phyloP scores from a whole-genome alignment of 2,113 vertebrate genomes.

The Zosterops lateralis region DNA sequence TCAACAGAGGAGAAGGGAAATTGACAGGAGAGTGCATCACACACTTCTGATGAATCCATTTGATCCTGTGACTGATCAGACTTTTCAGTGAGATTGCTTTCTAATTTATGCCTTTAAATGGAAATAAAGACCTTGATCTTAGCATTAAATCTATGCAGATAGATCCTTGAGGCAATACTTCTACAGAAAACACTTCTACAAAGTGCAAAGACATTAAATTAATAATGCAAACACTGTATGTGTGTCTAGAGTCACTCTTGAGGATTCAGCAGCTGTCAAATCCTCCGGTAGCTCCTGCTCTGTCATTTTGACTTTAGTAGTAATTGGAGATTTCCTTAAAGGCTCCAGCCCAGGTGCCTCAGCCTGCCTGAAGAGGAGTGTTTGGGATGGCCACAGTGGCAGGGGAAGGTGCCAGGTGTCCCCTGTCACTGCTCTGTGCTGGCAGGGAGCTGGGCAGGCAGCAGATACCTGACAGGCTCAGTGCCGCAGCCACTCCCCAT shows the following conservation, averaged over 20 bases:
- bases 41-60: not conserved
- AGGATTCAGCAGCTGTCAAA: not conserved
- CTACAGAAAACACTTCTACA: not conserved
- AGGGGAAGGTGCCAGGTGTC: not conserved
- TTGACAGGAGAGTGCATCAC: not conserved
- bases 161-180: not conserved
- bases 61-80: not conserved
- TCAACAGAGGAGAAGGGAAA: not conserved
- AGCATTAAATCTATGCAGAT: not conserved
- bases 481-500: not conserved
- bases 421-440: not conserved
- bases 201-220: conserved; percentile 11
- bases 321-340: not conserved
- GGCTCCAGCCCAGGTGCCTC: not conserved
- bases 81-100: not conserved
- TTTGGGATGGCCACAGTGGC: not conserved
- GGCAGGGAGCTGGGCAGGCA: not conserved
- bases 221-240: not conserved
- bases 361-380: not conserved
- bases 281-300: not conserved
- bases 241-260: not conserved
- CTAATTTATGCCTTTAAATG: not conserved
- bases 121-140: conserved; percentile 10
- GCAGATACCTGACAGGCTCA: not conserved
- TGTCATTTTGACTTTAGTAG: not conserved